Conservation (phyloP, 2,113 vertebrate genomes). For the Cynocephalus volans region DNA sequence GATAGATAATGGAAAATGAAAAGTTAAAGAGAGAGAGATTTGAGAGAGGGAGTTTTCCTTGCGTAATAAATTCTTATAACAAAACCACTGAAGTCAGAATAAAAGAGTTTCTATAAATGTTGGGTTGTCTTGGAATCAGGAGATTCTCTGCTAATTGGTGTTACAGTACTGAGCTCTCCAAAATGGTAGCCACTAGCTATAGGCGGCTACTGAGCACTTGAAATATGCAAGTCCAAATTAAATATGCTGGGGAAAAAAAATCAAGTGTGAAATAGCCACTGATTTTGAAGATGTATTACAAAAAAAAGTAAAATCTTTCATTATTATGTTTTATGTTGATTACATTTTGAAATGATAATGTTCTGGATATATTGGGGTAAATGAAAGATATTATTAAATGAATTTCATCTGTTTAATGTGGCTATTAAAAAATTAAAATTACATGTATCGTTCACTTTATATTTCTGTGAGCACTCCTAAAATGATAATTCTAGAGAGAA, state of each 20-base stretch:
- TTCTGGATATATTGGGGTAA: neutral
- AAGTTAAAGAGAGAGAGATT: neutral
- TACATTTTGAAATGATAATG: conserved; percentile 20
- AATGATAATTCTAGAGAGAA: conserved; percentile 31
- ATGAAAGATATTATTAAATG: conserved; percentile 35
- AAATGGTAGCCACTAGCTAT: neutral
- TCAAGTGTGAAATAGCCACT: neutral
- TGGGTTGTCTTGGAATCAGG: conserved; percentile 4
- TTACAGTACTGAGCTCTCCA: neutral
- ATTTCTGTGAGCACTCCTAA: neutral
- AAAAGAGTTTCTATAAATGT: conserved; percentile 21
- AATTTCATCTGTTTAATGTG: neutral
- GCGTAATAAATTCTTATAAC: neutral
- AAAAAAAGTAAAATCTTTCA: neutral
- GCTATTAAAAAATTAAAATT: neutral
- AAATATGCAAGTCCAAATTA: neutral
- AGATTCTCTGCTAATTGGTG: neutral
- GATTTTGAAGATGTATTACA: neutral
- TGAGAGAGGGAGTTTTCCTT: neutral
- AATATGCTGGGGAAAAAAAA: neutral
- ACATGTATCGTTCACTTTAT: neutral
- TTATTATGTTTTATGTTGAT: neutral
- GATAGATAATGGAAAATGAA: neutral
- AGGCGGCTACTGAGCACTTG: neutral
- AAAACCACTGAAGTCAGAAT: neutral